Conservation (phyloP, 2,888 invertebrate species). For the Limnephilus lunatus region DNA sequence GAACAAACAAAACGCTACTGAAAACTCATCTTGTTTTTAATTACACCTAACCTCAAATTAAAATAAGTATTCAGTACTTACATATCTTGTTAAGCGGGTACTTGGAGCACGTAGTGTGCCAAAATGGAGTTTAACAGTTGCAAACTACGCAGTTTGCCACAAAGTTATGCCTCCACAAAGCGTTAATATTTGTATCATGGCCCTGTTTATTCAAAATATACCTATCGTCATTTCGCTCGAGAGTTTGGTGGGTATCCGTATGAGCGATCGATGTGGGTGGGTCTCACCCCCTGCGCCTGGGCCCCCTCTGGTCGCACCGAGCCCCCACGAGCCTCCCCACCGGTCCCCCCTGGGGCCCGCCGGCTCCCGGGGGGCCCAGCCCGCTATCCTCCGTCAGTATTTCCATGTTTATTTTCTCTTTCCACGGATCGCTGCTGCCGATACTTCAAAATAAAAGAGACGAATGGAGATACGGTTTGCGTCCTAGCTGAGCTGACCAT, state of each 20-base stretch:
- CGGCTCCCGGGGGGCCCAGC: constrained; percentile 56
- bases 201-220: constrained; percentile 13
- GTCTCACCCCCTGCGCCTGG: constrained; percentile 21
- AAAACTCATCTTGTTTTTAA: not conserved
- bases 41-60: not conserved
- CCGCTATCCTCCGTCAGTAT: constrained; percentile 60
- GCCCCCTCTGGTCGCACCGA: not conserved
- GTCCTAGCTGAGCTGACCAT: not conserved
- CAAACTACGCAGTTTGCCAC: constrained; percentile 10
- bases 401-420: constrained; percentile 60
- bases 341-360: constrained; percentile 53
- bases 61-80: not conserved
- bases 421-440: constrained; percentile 25
- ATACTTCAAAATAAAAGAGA: not conserved
- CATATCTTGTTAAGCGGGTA: not conserved
- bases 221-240: constrained; percentile 5
- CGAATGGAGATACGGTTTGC: not conserved
- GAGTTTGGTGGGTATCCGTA: constrained; percentile 46
- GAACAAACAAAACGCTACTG: not conserved
- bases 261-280: constrained; percentile 60
- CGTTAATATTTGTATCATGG: not conserved
- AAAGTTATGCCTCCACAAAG: not conserved
- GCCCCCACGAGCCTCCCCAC: not conserved
- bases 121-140: not conserved
- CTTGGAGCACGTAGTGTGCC: not conserved